Conservation (phyloP, 2,888 invertebrate genomes). For the Epinotia brunnichana region DNA sequence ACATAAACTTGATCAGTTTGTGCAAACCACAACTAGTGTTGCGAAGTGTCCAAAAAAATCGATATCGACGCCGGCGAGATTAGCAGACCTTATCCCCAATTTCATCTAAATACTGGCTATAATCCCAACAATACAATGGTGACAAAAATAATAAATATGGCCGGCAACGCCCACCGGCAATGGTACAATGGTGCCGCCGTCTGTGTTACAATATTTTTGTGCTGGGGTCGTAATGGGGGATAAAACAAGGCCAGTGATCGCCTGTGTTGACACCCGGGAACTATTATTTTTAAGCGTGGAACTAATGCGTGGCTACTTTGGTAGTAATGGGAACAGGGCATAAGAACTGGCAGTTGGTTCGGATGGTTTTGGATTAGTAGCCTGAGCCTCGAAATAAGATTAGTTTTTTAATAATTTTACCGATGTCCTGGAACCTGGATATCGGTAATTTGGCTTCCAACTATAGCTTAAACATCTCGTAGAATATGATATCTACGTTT, state of each 20-base stretch:
- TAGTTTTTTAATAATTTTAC: neutral
- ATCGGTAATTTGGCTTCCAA: no score
- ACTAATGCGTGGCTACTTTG: constrained; percentile 30
- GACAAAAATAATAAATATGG: constrained; percentile 83
- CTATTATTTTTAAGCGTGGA: constrained; percentile 41
- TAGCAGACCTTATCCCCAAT: constrained; percentile 81
- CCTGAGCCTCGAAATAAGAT: neutral
- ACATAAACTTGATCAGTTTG: neutral
- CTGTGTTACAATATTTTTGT: constrained; percentile 77
- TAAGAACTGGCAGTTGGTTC: constrained; percentile 1
- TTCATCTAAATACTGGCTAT: constrained; percentile 82
- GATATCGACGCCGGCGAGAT: constrained; percentile 71
- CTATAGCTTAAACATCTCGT: no score
- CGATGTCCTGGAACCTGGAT: neutral
- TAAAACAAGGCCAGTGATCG: constrained; percentile 76
- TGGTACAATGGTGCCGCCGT: constrained; percentile 59
- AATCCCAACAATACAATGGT: constrained; percentile 76
- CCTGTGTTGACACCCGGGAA: constrained; percentile 45
- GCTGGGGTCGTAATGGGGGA: constrained; percentile 72
- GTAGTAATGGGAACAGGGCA: constrained; percentile 18
- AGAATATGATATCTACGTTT: no score
- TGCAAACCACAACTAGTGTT: constrained; percentile 27
- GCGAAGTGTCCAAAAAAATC: constrained; percentile 59
- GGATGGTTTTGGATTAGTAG: constrained; percentile 12
- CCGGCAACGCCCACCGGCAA: constrained; percentile 66